Evolutionary conservation across 1,140 invertebrate genomes (phyloP), one percentile per base, ranked within the genome.

Genomic region (Drosophila tropicalis): DNA sequence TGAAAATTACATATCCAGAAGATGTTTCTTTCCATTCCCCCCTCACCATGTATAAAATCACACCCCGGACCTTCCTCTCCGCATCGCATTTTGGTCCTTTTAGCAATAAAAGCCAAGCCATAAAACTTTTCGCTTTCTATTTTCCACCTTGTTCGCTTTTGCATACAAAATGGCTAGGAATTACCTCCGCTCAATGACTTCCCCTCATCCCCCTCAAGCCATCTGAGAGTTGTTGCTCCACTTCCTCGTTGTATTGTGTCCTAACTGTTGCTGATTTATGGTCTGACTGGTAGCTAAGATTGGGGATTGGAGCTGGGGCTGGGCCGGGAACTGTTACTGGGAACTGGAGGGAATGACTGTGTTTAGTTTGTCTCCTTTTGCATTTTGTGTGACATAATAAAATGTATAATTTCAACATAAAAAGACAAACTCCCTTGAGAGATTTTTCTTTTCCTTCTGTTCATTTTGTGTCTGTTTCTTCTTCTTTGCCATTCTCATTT

Each of bases 321-420:
- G 51, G 54, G 19, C 5, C n/a, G n/a, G n/a, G n/a, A n/a, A n/a
- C n/a, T n/a, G n/a, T n/a, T n/a, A 32, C 4, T 32, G 32, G 29
- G 29, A 29, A 29, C 22, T 5, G 61, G 22, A 41, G 40, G 54
- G 68, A 32, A 66, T 82, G 80, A 62, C 76, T 79, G 76, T 79
- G 76, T 79, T 82, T 83, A 82, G 80, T 82, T 82, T 79, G 60
- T 65, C 64, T 65, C 39, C 13, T 58, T 29, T 54, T 58, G 63
- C 12, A 47, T 29, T 39, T 64, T 32, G 22, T 73, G 64, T 72
- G 76, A 85, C 81, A 84, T 85, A 77, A 84, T 85, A 84, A 84
- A 85, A 84, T 85, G 81, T 84, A 84, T 84, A 84, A 85, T 84
- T 84, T 80, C 69, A 61, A 73, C 81, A 85, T 85, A 83, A 84